Percentiles rank a stretch among this genome's conserved stretches.
These are phyloP conservation scores for Teinopalpus imperialis DNA, from an alignment of 2,888 invertebrate species.

Conservation along the genomic window DNA sequence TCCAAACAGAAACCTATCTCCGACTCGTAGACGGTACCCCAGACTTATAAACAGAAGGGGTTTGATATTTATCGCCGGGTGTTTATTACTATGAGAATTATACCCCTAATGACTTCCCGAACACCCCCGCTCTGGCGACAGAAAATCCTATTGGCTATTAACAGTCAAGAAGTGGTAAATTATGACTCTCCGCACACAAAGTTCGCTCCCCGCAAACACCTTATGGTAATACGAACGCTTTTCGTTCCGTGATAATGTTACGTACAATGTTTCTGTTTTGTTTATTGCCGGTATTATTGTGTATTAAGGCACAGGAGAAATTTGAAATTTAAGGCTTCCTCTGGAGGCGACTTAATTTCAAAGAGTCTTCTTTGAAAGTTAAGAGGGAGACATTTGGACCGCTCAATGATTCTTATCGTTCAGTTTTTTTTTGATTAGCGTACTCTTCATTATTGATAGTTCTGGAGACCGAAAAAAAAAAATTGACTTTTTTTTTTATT, in stretches of 20 bases:
- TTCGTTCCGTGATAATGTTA: conserved; percentile 35
- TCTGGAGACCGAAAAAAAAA: no score
- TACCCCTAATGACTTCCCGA: conserved; percentile 79
- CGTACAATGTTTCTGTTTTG: conserved; percentile 45
- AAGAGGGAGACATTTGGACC: no score
- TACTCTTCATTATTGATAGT: no score
- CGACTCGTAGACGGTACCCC: conserved; percentile 32
- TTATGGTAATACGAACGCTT: conserved; percentile 61
- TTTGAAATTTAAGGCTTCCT: conserved; percentile 9
- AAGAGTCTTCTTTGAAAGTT: no score
- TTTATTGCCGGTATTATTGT: conserved; percentile 26
- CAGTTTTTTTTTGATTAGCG: no score
- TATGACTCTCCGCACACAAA: conserved; percentile 53
- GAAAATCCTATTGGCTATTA: conserved; percentile 81
- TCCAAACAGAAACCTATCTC: conserved; percentile 19
- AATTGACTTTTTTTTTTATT: no score
- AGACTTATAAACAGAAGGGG: conserved; percentile 67
- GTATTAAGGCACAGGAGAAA: conserved; percentile 14
- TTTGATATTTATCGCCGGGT: conserved; percentile 76
- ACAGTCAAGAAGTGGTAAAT: conserved; percentile 72
- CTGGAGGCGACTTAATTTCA: conserved; percentile 3
- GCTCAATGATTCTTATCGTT: no score
- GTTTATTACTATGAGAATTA: conserved; percentile 81
- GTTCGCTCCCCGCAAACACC: conserved; percentile 50
- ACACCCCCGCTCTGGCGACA: conserved; percentile 59